A percentile compares a stretch with the other conserved stretches of the same genome.
Conservation (phyloP, 2,888 invertebrate species). For the Pantelozetes paolii region DNA sequence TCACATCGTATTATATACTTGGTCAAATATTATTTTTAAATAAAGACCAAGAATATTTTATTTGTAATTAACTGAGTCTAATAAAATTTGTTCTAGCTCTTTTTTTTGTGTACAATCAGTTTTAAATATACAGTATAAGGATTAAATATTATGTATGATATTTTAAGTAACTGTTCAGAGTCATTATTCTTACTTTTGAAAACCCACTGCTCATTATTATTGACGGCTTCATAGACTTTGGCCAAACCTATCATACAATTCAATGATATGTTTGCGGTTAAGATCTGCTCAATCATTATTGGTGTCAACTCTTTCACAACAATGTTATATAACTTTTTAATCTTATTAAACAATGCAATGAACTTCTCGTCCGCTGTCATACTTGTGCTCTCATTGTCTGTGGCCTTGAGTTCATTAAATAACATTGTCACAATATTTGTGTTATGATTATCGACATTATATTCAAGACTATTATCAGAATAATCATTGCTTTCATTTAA, state of each 20-base stretch:
- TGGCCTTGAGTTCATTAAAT: background rate
- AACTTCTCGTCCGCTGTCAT: background rate
- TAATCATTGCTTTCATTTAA: too few relatives aligned
- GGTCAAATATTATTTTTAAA: background rate
- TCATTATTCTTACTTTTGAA: constrained; percentile 3
- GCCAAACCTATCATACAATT: constrained; percentile 26
- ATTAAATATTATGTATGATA: background rate
- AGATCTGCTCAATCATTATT: constrained; percentile 22
- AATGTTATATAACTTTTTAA: background rate
- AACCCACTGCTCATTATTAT: background rate
- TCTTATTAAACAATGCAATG: background rate
- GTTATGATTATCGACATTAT: too few relatives aligned
- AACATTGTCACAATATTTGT: background rate
- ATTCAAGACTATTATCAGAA: too few relatives aligned
- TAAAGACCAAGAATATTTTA: background rate
- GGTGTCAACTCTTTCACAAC: constrained; percentile 10
- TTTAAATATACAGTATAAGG: too few relatives aligned
- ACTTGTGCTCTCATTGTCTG: background rate
- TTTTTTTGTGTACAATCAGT: too few relatives aligned
- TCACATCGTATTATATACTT: too few relatives aligned
- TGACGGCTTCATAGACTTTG: background rate
- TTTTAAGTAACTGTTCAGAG: background rate
- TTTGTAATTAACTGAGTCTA: background rate
- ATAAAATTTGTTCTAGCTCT: too few relatives aligned
- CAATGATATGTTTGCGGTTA: constrained; percentile 1